Conservation (phyloP, 2,888 invertebrate genomes). For the Machimus atricapillus region DNA sequence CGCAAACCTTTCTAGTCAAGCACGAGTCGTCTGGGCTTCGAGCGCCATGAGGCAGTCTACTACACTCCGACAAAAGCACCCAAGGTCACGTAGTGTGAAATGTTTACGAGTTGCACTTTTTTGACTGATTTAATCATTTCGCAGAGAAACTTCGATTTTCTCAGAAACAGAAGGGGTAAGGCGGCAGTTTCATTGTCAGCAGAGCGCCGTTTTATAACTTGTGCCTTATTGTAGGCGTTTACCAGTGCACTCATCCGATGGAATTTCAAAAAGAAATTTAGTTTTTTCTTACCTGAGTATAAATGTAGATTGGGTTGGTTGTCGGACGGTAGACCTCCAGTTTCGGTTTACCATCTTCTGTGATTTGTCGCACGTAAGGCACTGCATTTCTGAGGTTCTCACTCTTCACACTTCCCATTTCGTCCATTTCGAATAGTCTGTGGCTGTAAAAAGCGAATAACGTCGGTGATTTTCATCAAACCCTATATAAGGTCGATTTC, state of each 20-base stretch:
- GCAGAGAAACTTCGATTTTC: neutral
- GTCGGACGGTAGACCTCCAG: conserved; percentile 66
- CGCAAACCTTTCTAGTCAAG: neutral
- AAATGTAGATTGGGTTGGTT: conserved; percentile 65
- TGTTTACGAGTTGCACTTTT: neutral
- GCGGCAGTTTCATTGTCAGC: neutral
- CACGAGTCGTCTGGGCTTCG: neutral
- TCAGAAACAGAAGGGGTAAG: neutral
- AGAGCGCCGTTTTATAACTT: neutral
- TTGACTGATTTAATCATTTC: neutral
- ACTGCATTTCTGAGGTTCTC: conserved; percentile 69
- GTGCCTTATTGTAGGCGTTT: neutral
- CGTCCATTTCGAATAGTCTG: conserved; percentile 69
- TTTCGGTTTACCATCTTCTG: conserved; percentile 68
- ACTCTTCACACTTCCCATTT: conserved; percentile 66
- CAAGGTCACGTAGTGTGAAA: neutral
- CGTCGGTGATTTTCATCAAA: neutral
- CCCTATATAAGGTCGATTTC: neutral
- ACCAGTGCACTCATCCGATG: conserved; percentile 40
- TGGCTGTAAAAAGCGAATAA: conserved; percentile 51
- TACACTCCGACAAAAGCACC: neutral
- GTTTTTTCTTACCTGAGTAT: conserved; percentile 62
- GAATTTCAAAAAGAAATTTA: conserved; percentile 32
- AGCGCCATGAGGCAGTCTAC: neutral
- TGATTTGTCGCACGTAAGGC: conserved; percentile 69